Evolutionary conservation across 2,113 vertebrate genomes (phyloP).

Genomic region (Salvator merianae): DNA sequence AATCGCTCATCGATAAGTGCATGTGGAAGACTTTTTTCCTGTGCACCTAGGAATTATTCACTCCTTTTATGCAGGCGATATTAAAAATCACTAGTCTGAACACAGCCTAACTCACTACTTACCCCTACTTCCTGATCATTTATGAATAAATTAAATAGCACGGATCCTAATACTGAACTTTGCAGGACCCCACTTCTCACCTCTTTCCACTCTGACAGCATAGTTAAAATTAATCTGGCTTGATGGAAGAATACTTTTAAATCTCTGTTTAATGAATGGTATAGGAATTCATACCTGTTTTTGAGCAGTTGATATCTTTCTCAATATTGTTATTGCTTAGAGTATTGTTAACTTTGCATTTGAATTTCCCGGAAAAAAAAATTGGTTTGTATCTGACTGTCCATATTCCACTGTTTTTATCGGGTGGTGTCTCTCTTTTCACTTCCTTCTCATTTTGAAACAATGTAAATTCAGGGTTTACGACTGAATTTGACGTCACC

Average conservation of each 20-base stretch:
- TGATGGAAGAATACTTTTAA: too few species aligned
- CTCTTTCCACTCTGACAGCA: not conserved
- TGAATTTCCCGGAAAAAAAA: not conserved
- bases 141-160: too few species aligned
- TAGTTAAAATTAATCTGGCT: not conserved
- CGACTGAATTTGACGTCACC: not conserved
- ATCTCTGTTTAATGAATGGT: not conserved
- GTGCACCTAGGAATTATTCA: too few species aligned
- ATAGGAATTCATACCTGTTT: constrained; percentile 33
- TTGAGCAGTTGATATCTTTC: constrained; percentile 36
- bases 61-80: too few species aligned
- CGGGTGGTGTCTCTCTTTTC: not conserved
- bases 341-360: constrained; percentile 31
- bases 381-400: not conserved
- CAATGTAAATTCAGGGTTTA: not conserved
- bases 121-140: too few species aligned
- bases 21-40: too few species aligned
- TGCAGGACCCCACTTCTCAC: too few species aligned
- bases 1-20: too few species aligned
- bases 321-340: constrained; percentile 12
- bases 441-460: not conserved
- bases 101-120: too few species aligned
- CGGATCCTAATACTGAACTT: too few species aligned
- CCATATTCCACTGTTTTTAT: not conserved
- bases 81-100: too few species aligned